Evolutionary conservation across 2,797 vertebrate genomes (phyloP), one percentile per base, ranked within the genome.

Genomic region (Amazona finschi): DNA sequence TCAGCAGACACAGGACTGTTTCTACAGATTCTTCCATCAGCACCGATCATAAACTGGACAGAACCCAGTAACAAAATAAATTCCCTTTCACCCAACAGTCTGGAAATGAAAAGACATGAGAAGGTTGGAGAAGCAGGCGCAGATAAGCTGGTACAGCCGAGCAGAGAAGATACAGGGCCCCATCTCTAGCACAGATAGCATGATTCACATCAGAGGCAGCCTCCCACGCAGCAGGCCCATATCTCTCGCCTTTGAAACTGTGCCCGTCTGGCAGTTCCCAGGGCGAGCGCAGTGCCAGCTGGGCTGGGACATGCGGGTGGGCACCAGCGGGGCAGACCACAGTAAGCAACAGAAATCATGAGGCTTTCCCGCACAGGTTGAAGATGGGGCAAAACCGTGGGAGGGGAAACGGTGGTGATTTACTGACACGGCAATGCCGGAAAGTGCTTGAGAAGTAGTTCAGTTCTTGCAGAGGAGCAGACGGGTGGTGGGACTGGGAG

Each of bases 131-230:
- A 77, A 65, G 77, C 86, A 73, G 85, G 64, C 17, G 1, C 79
- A 89, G 79, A 77, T 71, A 60, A 89, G 69, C 43, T 62, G 74
- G 77, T 62, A 46, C 11, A 69, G 85, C 72, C 47, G 14, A 12
- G 24, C 2, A 83, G 83, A 67, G 89, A 69, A 89, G 90, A 76
- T 55, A 71, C 71, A 64, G 84, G 55, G 92, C 94, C 89, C 84
- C 92, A 89, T 95, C 66, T 41, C 73, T 10, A 44, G 80, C 3
- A 5, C 11, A 90, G 83, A 81, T 69, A 91, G 33, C 39, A 11
- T 11, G 86, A 95, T 72, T 93, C 92, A 88, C 80, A 93, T 90
- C 86, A 95, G 80, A 89, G 66, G 62, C 90, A 62, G 93, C 84
- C 62, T 78, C 92, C 96, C 89, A 96, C 92, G 2, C 84, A 13